Conservation (phyloP, 2,797 vertebrate genomes). For the Dryobates pubescens region DNA sequence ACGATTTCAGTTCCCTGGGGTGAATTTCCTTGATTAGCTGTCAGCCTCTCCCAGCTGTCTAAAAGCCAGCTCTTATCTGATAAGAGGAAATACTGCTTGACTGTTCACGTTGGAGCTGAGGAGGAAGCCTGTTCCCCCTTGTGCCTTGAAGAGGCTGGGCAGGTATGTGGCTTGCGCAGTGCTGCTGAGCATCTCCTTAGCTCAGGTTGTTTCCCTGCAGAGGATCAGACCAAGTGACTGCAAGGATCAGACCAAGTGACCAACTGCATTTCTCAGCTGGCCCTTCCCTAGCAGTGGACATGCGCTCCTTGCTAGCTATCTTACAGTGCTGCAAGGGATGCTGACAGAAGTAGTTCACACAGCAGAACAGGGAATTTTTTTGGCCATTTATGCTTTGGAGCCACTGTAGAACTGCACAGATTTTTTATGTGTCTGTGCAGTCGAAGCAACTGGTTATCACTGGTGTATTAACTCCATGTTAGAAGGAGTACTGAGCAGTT, state of each 20-base stretch:
- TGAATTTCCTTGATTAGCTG: conserved; percentile 6
- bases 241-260: not conserved
- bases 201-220: not conserved
- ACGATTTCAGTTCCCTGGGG: not conserved
- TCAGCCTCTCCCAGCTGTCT: not conserved
- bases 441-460: not conserved
- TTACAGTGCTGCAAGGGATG: not conserved
- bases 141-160: not conserved
- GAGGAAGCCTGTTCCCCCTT: not conserved
- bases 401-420: not conserved
- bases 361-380: not conserved
- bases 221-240: not conserved
- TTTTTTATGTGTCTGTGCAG: not conserved
- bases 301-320: not conserved
- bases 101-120: not conserved
- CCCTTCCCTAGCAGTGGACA: not conserved
- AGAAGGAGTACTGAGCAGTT: not conserved
- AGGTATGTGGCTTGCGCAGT: not conserved
- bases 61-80: not conserved
- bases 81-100: not conserved
- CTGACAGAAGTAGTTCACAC: not conserved
- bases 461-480: not conserved
- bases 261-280: not conserved
- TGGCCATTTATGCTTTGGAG: not conserved
- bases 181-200: not conserved